Evolutionary conservation across 2,888 invertebrate genomes (phyloP).

Genomic region (Hemicrepidius hirtus): DNA sequence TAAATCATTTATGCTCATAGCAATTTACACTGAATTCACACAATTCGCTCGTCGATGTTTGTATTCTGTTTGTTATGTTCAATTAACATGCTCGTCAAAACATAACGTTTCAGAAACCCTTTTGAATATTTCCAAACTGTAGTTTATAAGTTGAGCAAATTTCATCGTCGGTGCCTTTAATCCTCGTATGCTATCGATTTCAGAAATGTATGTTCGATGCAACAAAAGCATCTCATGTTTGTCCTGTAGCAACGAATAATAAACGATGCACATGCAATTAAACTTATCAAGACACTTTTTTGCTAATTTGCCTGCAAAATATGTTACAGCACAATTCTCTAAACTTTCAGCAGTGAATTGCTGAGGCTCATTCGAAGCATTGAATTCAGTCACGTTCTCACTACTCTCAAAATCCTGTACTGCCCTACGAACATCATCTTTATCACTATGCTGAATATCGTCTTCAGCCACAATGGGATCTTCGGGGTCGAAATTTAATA

Average conservation of each 20-base stretch:
- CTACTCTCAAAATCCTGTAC: neutral
- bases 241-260: neutral
- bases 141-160: neutral
- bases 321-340: slow-evolving; percentile 9
- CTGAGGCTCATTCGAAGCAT: neutral
- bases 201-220: no score
- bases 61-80: neutral
- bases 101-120: neutral
- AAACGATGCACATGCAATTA: neutral
- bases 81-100: neutral
- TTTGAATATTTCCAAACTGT: neutral
- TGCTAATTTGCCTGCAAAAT: slow-evolving; percentile 6
- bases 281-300: neutral
- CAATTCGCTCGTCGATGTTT: neutral
- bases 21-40: no score
- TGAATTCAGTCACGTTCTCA: neutral
- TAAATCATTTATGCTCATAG: no score
- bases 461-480: neutral
- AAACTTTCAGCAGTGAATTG: neutral
- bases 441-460: neutral
- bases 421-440: neutral
- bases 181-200: neutral
- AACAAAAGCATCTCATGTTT: no score
- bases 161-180: neutral
- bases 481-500: no score